Evolutionary conservation across 1,140 invertebrate genomes (phyloP), one percentile per base, ranked within the genome.

Genomic region (Adelges cooleyi): DNA sequence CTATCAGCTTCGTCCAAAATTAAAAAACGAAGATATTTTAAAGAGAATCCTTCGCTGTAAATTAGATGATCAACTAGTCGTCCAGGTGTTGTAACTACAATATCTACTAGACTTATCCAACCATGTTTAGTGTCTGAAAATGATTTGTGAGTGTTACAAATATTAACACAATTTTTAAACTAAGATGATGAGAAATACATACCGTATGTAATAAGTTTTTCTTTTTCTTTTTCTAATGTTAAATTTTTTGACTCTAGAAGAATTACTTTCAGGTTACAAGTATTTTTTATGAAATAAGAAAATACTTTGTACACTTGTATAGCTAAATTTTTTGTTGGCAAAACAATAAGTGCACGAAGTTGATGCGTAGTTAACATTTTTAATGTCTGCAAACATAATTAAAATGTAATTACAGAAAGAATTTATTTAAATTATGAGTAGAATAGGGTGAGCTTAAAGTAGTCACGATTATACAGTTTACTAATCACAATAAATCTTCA

Each of bases 1-100:
- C 90, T 80, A 78, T 99, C 95, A 11, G 95, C 95, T 80, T 99
- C 95, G 76, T 99, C 95, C 59, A 97, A 89, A 1, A 97, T 84
- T 52, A 98, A 76, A 78, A 89, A 96, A 72, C 85, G 80, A 0
- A 98, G 77, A 70, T 83, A 73, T 69, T 82, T 79, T 15, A 98
- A 76, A 68, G 83, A 82, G 75, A 98, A 94, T n/a, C 91, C 92
- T 71, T 83, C 74, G 1, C 92, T 95, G 65, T 83, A 82, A 74
- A 86, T 84, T 62, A 98, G 79, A 76, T 98, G 95, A 75, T 97
- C 92, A 8, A 96, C 84, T 27, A 99, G 75, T 68, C 93, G 81
- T 29, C 94, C 94, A 46, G 93, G 91, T 29, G 95, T 98, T 22
- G 91, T 89, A 0, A 99, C 84, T 33, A 98, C 77, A 70, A 99